A percentile compares a stretch with the other conserved stretches of the same genome.
These are phyloP conservation scores for Riptortus pedestris DNA, from an alignment of 1,140 invertebrate species.

Conservation along the genomic window DNA sequence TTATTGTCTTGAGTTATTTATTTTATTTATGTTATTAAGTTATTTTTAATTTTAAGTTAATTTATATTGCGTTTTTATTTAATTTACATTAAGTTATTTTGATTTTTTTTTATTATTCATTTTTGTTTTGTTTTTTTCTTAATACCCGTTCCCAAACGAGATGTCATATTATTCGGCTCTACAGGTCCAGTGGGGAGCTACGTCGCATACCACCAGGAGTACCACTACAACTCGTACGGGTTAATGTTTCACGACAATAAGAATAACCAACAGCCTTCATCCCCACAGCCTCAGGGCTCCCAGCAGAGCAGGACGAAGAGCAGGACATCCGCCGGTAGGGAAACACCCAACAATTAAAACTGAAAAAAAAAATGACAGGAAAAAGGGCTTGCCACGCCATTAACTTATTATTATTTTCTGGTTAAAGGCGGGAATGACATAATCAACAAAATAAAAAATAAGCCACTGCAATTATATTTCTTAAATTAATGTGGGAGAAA, in stretches of 20 bases:
- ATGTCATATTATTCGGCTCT: neutral
- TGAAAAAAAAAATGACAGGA: too few relatives aligned
- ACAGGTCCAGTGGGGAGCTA: conserved; percentile 11
- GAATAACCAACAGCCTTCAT: conserved; percentile 1
- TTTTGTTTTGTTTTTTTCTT: conserved; percentile 14
- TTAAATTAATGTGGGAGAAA: too few relatives aligned
- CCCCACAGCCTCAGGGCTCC: conserved; percentile 1
- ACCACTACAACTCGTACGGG: conserved; percentile 26
- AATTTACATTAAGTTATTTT: conserved; percentile 15
- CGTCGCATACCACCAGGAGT: conserved; percentile 22
- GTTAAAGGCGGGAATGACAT: too few relatives aligned
- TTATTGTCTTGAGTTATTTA: neutral
- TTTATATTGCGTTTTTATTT: neutral
- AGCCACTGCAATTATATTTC: too few relatives aligned
- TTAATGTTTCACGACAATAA: conserved; percentile 24
- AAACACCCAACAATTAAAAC: neutral
- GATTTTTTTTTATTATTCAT: neutral
- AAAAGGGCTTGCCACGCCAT: neutral
- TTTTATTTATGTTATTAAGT: neutral
- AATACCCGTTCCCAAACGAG: neutral
- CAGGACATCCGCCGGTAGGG: conserved; percentile 23
- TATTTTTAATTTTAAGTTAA: neutral
- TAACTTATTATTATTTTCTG: neutral
- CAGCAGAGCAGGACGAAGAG: conserved; percentile 19
- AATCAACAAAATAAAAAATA: too few relatives aligned